phyloP scores from a whole-genome alignment of 2,888 invertebrate genomes.

The Hirudinaria manillensis region DNA sequence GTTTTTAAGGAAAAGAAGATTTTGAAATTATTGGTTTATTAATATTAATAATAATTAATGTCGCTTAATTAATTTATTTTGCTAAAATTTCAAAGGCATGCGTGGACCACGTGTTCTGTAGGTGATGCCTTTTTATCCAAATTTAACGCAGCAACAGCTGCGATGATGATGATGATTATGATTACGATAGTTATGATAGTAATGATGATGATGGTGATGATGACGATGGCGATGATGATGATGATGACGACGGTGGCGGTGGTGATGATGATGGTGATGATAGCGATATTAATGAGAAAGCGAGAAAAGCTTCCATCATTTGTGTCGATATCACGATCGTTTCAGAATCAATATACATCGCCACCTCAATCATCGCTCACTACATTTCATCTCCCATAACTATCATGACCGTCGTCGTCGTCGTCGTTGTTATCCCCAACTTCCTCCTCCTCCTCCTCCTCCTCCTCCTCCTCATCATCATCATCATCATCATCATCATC shows the following conservation, averaged over 20 bases:
- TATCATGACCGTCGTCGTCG: neutral
- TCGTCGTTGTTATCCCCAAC: neutral
- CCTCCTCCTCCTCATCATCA: neutral
- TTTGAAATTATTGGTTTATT: too few species aligned
- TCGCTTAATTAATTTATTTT: too few species aligned
- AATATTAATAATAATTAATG: too few species aligned
- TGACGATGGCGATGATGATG: slow-evolving; percentile 26
- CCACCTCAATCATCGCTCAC: neutral
- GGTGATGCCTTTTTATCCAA: too few species aligned
- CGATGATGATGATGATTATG: slow-evolving; percentile 13
- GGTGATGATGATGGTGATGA: slow-evolving; percentile 21
- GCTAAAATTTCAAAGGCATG: too few species aligned
- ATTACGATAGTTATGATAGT: slow-evolving; percentile 21
- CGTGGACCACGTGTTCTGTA: too few species aligned
- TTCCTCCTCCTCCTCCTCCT: neutral
- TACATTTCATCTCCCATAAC: neutral
- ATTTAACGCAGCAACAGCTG: too few species aligned
- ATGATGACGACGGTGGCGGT: slow-evolving; percentile 16
- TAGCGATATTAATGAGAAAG: slow-evolving; percentile 6
- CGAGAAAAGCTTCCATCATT: too few species aligned
- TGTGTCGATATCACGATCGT: too few species aligned
- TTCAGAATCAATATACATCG: neutral
- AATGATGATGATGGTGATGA: slow-evolving; percentile 24
- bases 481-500: neutral
- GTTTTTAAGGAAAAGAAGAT: too few species aligned